A percentile compares a stretch with the other conserved stretches of the same genome.
Conservation (phyloP, 2,113 vertebrate genomes). For the Acrocephalus arundinaceus region DNA sequence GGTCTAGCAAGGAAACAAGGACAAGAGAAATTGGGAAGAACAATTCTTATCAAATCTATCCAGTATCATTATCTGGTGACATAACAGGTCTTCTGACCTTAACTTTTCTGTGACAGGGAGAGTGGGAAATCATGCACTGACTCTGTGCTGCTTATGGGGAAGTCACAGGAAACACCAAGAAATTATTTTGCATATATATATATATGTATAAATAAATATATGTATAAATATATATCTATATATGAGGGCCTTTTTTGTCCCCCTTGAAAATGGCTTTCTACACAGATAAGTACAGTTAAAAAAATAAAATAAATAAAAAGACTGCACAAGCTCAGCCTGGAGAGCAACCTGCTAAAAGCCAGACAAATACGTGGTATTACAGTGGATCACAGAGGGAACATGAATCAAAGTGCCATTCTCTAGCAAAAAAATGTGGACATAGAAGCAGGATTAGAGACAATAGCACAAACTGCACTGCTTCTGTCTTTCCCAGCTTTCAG, state of each 20-base stretch:
- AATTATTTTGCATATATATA: not conserved
- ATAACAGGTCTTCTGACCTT: not conserved
- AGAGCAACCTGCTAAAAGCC: not conserved
- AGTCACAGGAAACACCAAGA: not conserved
- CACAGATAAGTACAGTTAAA: not conserved
- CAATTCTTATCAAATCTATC: not conserved
- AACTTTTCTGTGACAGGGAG: not conserved
- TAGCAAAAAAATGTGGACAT: not conserved
- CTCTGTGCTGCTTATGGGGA: not conserved
- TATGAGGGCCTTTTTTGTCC: accelerated
- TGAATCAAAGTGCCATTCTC: not conserved
- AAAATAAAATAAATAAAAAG: not conserved
- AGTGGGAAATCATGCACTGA: not conserved
- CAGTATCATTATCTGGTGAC: not conserved
- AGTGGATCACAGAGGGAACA: not conserved
- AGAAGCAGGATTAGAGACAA: not conserved
- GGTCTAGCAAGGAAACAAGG: not conserved
- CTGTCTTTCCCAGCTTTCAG: not conserved
- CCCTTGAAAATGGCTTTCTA: not conserved
- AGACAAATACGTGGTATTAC: not conserved
- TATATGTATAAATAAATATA: too few relatives aligned
- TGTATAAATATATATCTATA: not conserved
- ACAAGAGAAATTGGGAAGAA: not conserved
- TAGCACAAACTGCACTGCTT: not conserved
- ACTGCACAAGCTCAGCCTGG: not conserved